Conservation (phyloP, 2,113 vertebrate species). For the Callopanchax toddi region DNA sequence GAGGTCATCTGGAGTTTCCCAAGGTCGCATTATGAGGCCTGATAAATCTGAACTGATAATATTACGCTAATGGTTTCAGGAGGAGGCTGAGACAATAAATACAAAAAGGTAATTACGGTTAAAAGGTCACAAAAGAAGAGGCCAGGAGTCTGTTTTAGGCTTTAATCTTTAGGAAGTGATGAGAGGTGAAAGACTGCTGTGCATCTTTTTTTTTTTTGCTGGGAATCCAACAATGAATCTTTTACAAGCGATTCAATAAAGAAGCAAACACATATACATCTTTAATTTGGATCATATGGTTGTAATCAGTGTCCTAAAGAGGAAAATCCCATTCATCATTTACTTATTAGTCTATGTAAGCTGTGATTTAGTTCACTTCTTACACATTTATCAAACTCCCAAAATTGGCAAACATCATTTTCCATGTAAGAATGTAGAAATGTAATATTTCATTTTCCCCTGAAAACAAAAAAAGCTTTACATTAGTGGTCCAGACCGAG, state of each 20-base stretch:
- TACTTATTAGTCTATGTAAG: slow-evolving; percentile 14
- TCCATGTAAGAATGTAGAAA: not conserved
- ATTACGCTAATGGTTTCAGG: slow-evolving; percentile 60
- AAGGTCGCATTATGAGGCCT: slow-evolving; percentile 37
- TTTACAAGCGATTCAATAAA: slow-evolving; percentile 4
- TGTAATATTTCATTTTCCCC: too few relatives aligned
- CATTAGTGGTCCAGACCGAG: not conserved
- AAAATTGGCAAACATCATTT: slow-evolving; percentile 2
- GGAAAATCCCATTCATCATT: not conserved
- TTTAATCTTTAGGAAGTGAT: slow-evolving; percentile 56
- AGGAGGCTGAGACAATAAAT: slow-evolving; percentile 65
- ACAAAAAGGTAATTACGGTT: slow-evolving; percentile 48
- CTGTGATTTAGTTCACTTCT: slow-evolving; percentile 8
- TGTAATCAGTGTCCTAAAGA: slow-evolving; percentile 13
- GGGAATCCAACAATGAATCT: slow-evolving; percentile 63
- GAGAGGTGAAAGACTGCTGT: slow-evolving; percentile 10
- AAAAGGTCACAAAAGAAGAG: slow-evolving; percentile 41
- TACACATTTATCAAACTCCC: not conserved
- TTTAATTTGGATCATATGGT: slow-evolving; percentile 33
- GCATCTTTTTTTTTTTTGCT: slow-evolving; percentile 24
- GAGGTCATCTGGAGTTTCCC: slow-evolving; percentile 39
- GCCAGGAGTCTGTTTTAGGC: slow-evolving; percentile 4
- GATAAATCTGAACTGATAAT: slow-evolving; percentile 65
- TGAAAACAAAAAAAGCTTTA: not conserved
- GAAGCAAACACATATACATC: not conserved